Conservation (phyloP, 2,888 invertebrate genomes). For the Ellobium chinense region DNA sequence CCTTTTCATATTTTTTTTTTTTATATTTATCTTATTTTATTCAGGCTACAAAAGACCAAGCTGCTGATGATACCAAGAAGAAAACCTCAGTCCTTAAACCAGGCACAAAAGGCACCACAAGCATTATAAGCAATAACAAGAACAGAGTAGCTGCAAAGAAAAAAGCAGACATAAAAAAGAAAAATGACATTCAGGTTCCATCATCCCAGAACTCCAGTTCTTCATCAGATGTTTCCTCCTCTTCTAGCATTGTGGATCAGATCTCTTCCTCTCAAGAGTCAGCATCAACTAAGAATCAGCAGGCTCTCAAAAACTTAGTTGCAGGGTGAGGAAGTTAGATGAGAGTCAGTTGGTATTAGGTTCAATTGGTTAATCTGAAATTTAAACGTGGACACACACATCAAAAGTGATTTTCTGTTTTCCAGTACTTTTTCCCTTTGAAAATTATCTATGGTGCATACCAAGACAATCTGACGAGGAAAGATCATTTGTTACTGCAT, state of each 20-base stretch:
- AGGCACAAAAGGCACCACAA: background rate
- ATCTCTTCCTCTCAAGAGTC: background rate
- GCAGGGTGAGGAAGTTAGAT: too few species aligned
- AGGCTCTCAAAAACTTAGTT: background rate
- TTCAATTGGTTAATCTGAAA: too few species aligned
- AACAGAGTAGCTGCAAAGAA: conserved; percentile 5
- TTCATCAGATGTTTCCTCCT: background rate
- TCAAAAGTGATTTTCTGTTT: too few species aligned
- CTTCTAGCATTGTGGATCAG: background rate
- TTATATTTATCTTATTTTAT: background rate
- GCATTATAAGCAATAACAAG: background rate
- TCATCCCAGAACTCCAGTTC: background rate
- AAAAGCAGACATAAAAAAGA: conserved; percentile 14
- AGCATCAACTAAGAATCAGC: background rate
- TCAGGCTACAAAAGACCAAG: conserved; percentile 30
- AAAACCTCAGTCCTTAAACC: conserved; percentile 3
- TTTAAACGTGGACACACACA: too few species aligned
- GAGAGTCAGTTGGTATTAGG: too few species aligned
- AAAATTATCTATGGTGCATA: too few species aligned
- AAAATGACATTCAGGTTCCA: background rate
- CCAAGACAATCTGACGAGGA: too few species aligned
- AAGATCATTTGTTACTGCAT: too few species aligned
- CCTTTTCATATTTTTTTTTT: too few species aligned
- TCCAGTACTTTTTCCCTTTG: too few species aligned
- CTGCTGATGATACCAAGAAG: conserved; percentile 15